phyloP scores from a whole-genome alignment of 2,113 vertebrate genomes.

The Megaceryle torquata region DNA sequence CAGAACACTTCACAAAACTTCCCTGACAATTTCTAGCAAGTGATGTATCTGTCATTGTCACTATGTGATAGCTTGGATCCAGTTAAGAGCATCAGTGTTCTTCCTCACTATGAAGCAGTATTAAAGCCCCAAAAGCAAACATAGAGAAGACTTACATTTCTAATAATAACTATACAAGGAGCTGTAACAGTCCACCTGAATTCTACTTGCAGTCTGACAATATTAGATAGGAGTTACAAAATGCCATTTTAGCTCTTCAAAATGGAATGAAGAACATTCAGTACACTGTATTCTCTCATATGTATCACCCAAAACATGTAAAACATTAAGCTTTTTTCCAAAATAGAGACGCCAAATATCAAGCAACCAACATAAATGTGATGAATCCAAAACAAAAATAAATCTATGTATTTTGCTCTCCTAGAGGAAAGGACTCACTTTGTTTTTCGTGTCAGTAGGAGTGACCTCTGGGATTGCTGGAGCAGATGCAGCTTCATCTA shows the following conservation, averaged over 20 bases:
- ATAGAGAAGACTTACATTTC: not conserved
- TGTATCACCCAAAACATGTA: not conserved
- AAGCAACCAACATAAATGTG: not conserved
- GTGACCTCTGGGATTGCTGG: constrained; percentile 92
- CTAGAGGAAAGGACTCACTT: constrained; percentile 73
- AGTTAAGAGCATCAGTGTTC: not conserved
- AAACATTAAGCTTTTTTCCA: not conserved
- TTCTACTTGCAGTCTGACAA: not conserved
- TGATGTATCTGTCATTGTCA: not conserved
- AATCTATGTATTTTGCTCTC: not conserved
- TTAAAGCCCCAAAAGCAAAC: not conserved
- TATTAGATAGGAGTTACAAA: not conserved
- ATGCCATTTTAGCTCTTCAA: not conserved
- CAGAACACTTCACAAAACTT: not conserved
- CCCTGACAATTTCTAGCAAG: not conserved
- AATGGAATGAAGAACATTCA: not conserved
- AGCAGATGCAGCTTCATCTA: constrained; percentile 90
- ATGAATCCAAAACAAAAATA: not conserved
- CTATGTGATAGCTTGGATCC: not conserved
- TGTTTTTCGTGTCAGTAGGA: constrained; percentile 87
- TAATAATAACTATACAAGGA: not conserved
- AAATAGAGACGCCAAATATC: not conserved
- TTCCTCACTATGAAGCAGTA: not conserved
- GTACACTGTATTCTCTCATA: not conserved
- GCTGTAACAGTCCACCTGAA: not conserved